Base-by-base conservation (phyloP, 2,113 vertebrate species). In the Trematomus loennbergii region DNA sequence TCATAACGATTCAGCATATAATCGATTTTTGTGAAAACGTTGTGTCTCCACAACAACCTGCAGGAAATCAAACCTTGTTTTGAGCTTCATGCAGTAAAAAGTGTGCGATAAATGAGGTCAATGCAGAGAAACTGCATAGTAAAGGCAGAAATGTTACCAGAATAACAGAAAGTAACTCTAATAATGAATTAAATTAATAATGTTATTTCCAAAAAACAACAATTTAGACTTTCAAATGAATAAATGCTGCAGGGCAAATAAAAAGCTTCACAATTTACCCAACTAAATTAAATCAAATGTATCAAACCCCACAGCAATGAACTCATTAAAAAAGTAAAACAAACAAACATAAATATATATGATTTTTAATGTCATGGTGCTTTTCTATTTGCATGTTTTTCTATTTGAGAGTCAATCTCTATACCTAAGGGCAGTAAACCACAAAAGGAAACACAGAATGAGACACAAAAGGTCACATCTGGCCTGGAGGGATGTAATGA, bases 381-480 rank as follows among this genome's bases (percentile, higher is more conserved):
- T 63, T 45, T 60, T 63, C 4, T 17, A 33, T 50, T 66, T 54
- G 15, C 40, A 75, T 4, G 3, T 49, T 65, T 18, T 33, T 33
- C 9, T 9, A 20, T 78, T 65, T 59, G 6, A 43, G 53, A 80
- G 0, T 63, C 64, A 52, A 25, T 25, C n/a, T 1, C 7, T 73
- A 16, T 9, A 73, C 68, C 77, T 76, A 67, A 77, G 71, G 54
- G 81, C 54, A 67, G 57, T 11, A 29, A n/a, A 33, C 13, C 1
- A 3, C 9, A 65, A 59, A 65, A 57, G 4, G n/a, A 16, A 40
- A 17, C 50, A 73, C 33, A 53, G 25, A 52, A 29, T 0, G 25
- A 76, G 50, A 53, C 49, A 72, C 29, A 2, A 73, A 75, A 69
- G 73, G 72, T 81, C 69, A 78, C 40, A 57, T 68, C 50, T 79